phyloP scores from a whole-genome alignment of 2,113 vertebrate genomes.

The Alces alces region DNA sequence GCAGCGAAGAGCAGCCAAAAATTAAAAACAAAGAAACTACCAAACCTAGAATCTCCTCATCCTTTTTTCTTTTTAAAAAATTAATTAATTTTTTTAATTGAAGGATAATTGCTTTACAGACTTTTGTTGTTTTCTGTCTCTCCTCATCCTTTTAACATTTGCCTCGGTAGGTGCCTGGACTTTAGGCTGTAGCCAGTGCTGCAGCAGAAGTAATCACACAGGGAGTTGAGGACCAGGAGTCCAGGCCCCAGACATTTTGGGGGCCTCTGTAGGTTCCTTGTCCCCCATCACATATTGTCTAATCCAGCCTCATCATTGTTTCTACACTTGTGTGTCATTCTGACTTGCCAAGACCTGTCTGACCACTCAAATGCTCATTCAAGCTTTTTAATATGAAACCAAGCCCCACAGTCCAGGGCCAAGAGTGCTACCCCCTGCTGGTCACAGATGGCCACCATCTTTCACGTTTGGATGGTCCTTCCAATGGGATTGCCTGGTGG shows the following conservation, averaged over 20 bases:
- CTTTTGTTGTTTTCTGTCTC: neutral
- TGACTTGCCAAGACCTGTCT: constrained; percentile 9
- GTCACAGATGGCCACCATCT: rapidly evolving
- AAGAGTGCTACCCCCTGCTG: neutral
- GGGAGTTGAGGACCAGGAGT: neutral
- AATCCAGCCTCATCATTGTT: neutral
- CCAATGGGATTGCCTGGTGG: neutral
- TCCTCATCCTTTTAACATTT: neutral
- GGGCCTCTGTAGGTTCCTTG: neutral
- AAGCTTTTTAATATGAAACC: constrained; percentile 44
- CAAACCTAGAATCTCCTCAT: neutral
- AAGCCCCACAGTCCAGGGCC: neutral
- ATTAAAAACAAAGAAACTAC: neutral
- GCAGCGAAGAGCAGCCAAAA: neutral
- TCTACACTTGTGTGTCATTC: neutral
- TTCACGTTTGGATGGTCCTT: rapidly evolving
- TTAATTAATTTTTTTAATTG: neutral
- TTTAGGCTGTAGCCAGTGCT: neutral
- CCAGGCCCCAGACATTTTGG: neutral
- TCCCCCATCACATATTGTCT: neutral
- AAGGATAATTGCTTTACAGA: neutral
- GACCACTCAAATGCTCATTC: neutral
- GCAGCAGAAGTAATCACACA: too few species aligned
- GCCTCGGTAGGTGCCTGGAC: neutral
- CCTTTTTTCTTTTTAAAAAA: neutral